Conservation (phyloP, 2,888 invertebrate species). For the Drosophila parthenogenetica region DNA sequence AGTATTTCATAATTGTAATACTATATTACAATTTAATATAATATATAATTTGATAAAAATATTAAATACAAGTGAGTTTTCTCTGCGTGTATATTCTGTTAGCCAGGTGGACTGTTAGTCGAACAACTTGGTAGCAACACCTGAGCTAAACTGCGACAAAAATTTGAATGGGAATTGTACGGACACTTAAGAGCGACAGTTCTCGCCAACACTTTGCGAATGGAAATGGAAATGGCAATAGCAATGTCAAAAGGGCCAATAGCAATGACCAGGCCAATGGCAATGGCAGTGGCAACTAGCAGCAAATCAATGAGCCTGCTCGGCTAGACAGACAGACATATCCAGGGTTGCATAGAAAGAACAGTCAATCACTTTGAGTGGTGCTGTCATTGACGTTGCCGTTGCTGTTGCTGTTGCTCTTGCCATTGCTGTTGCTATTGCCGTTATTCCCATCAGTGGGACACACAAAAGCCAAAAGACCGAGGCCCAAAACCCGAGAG, state of each 20-base stretch:
- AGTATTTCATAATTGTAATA: too few species aligned
- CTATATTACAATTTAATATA: too few species aligned
- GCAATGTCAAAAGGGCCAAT: constrained; percentile 6
- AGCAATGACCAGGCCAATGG: constrained; percentile 18
- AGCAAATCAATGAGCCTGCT: constrained; percentile 20
- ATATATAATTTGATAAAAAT: too few species aligned
- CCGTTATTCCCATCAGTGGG: constrained; percentile 37
- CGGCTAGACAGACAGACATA: constrained; percentile 31
- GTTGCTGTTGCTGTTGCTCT: constrained; percentile 3
- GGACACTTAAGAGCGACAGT: constrained; percentile 16
- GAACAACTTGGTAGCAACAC: constrained; percentile 17
- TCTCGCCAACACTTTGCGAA: constrained; percentile 11
- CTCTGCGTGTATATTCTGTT: too few species aligned
- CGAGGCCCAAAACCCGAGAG: constrained; percentile 9
- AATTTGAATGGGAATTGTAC: constrained; percentile 57
- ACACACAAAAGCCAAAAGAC: constrained; percentile 38
- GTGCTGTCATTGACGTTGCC: constrained; percentile 36
- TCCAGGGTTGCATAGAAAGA: background rate
- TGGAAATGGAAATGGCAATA: constrained; percentile 17
- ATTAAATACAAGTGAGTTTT: too few species aligned
- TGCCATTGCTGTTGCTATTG: constrained; percentile 5
- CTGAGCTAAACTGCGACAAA: constrained; percentile 55
- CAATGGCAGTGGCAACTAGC: constrained; percentile 12
- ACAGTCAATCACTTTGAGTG: constrained; percentile 72
- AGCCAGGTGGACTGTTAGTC: background rate